Evolutionary conservation across 2,888 invertebrate species (phyloP).

Genomic region (Dryococelus australis): DNA sequence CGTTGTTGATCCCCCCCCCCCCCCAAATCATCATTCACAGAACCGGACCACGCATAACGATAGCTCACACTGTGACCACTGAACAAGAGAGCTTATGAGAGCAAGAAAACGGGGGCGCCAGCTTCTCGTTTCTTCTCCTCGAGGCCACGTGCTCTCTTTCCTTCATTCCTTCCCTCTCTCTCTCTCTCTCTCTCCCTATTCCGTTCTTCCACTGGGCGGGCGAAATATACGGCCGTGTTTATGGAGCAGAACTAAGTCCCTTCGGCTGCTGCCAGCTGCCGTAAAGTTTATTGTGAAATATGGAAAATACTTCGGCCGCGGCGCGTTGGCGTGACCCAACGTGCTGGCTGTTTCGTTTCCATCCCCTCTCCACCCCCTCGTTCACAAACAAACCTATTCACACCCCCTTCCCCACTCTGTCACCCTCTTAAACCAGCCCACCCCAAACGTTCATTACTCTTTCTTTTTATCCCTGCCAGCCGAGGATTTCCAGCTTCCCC

Average conservation of each 20-base stretch:
- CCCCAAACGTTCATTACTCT: neutral
- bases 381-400: neutral
- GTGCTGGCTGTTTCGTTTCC: neutral
- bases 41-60: no score
- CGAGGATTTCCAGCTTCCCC: neutral
- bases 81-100: neutral
- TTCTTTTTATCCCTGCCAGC: neutral
- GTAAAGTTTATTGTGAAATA: conserved; percentile 5
- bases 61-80: no score
- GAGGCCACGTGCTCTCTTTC: neutral
- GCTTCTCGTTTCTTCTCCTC: neutral
- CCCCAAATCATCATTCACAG: no score
- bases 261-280: neutral
- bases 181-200: no score
- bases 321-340: neutral
- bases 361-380: neutral
- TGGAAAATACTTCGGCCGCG: neutral
- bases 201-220: neutral
- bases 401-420: neutral
- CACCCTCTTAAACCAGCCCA: neutral
- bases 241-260: conserved; percentile 24
- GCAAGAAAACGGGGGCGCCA: neutral
- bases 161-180: neutral
- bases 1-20: no score
- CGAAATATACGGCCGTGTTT: conserved; percentile 25